Evolutionary conservation across 1,140 invertebrate species (phyloP).

Genomic region (Neotoxoptera formosana): DNA sequence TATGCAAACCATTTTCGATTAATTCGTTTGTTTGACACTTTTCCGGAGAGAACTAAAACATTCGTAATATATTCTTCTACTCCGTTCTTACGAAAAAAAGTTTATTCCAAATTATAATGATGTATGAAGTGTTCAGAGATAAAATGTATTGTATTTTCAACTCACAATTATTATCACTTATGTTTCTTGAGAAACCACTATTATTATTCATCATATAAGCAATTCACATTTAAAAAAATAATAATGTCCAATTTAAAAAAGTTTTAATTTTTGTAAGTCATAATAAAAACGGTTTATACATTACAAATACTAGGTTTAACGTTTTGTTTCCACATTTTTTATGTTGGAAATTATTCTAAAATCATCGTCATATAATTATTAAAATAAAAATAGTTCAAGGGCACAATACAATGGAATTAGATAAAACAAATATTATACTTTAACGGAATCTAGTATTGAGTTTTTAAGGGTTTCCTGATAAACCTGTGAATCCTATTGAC

Average conservation of each 20-base stretch:
- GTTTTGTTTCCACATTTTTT: not conserved
- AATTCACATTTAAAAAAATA: not conserved
- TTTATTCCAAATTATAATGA: not conserved
- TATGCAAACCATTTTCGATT: conserved; percentile 49
- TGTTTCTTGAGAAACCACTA: not conserved
- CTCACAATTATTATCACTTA: not conserved
- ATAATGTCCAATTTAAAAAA: too few species aligned
- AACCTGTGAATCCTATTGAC: not conserved
- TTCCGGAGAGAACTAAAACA: conserved; percentile 15
- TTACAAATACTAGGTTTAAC: not conserved
- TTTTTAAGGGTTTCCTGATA: not conserved
- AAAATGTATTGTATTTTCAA: not conserved
- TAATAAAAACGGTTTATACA: not conserved
- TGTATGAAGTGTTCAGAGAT: not conserved
- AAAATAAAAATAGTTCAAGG: not conserved
- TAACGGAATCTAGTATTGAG: not conserved
- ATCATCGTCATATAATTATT: not conserved
- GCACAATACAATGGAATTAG: not conserved
- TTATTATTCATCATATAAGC: not conserved
- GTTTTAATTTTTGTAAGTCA: not conserved
- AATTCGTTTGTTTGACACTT: conserved; percentile 48
- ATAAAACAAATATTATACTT: not conserved
- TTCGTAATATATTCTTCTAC: conserved; percentile 21
- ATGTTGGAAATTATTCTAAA: not conserved
- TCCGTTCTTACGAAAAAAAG: not conserved